Evolutionary conservation across 2,888 invertebrate genomes (phyloP).

Genomic region (Melanostoma scalare): DNA sequence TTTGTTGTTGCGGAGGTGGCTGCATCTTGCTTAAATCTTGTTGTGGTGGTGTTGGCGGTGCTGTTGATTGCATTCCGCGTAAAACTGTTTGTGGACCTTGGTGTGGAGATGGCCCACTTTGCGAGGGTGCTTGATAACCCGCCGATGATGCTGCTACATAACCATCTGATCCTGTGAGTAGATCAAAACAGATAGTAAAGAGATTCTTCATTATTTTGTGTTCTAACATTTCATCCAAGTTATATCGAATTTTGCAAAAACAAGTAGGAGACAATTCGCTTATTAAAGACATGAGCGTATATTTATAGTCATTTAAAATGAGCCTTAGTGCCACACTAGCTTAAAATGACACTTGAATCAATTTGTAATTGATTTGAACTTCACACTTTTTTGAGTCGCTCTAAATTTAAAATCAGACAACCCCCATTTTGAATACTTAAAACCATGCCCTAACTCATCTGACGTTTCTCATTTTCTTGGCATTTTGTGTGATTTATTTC

Average conservation of each 20-base stretch:
- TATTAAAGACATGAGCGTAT: too few species aligned
- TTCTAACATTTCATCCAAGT: neutral
- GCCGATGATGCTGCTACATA: constrained; percentile 81
- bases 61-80: constrained; percentile 79
- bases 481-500: too few species aligned
- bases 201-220: constrained; percentile 48
- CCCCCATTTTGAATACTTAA: too few species aligned
- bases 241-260: constrained; percentile 14
- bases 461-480: too few species aligned
- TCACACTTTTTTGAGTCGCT: too few species aligned
- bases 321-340: too few species aligned
- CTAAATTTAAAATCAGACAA: too few species aligned
- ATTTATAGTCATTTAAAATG: too few species aligned
- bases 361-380: too few species aligned
- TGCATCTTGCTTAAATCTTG: constrained; percentile 80
- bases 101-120: constrained; percentile 76
- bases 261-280: neutral
- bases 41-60: constrained; percentile 77
- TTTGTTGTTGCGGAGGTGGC: constrained; percentile 79
- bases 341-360: too few species aligned
- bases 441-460: too few species aligned
- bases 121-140: constrained; percentile 78
- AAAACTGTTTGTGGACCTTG: constrained; percentile 78
- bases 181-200: constrained; percentile 22
- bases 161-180: constrained; percentile 78